Conservation (phyloP, 2,113 vertebrate genomes). For the Tragelaphus imberbis region DNA sequence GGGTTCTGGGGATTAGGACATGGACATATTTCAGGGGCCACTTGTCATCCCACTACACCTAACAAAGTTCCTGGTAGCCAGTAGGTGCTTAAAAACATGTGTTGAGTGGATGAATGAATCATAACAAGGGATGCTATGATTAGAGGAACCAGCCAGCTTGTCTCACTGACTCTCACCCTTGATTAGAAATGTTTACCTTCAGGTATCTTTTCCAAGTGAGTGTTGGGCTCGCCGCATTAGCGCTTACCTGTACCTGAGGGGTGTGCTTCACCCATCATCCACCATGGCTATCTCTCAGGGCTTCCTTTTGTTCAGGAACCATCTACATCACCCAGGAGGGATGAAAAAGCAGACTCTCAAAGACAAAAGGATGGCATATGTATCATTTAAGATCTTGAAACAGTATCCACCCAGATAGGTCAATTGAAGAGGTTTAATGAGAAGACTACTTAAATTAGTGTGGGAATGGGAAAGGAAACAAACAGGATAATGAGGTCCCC, state of each 20-base stretch:
- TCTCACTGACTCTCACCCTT: neutral
- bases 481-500: too few species aligned
- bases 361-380: neutral
- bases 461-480: neutral
- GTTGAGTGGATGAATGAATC: neutral
- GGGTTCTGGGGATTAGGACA: neutral
- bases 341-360: neutral
- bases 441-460: neutral
- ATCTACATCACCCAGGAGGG: neutral
- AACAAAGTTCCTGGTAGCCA: neutral
- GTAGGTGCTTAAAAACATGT: neutral
- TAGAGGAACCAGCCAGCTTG: neutral
- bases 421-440: neutral
- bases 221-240: accelerated
- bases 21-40: neutral
- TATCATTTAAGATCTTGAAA: neutral
- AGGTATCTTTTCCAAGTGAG: neutral
- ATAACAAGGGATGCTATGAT: neutral
- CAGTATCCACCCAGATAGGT: neutral
- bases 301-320: neutral
- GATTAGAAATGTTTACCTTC: neutral
- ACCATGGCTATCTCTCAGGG: neutral
- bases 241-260: neutral
- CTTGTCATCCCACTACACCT: neutral
- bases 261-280: neutral